Conservation (phyloP, 2,113 vertebrate species). For the Pangasianodon hypophthalmus region DNA sequence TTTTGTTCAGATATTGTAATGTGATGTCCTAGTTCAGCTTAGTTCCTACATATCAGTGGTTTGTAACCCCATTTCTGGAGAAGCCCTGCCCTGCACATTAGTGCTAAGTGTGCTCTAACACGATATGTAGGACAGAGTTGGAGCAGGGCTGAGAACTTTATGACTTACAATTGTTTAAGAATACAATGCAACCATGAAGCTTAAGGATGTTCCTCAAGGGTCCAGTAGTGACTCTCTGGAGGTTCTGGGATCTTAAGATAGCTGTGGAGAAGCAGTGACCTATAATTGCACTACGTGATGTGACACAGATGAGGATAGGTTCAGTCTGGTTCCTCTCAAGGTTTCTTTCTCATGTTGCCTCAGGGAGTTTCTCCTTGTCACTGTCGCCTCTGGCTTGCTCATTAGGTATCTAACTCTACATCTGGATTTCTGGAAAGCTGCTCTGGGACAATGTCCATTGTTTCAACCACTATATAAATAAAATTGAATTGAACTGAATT, state of each 20-base stretch:
- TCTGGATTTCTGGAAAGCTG: not conserved
- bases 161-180: slow-evolving; percentile 8
- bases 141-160: not conserved
- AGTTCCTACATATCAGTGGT: not conserved
- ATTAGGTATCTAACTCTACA: not conserved
- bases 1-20: not conserved
- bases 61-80: not conserved
- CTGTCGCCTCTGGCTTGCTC: not conserved
- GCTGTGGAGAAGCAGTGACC: not conserved
- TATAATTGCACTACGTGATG: not conserved
- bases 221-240: not conserved
- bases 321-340: not conserved
- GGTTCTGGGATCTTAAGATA: not conserved
- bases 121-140: slow-evolving; percentile 11
- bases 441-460: not conserved
- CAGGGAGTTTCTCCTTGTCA: not conserved
- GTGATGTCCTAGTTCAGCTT: not conserved
- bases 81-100: not conserved
- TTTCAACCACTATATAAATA: not conserved
- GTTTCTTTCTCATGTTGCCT: not conserved
- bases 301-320: not conserved
- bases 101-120: not conserved
- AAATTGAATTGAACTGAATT: not conserved
- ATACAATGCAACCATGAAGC: slow-evolving; percentile 2
- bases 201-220: slow-evolving; percentile 7